Conservation (phyloP, 1,140 invertebrate species). For the Caenorhabditis elegans region DNA sequence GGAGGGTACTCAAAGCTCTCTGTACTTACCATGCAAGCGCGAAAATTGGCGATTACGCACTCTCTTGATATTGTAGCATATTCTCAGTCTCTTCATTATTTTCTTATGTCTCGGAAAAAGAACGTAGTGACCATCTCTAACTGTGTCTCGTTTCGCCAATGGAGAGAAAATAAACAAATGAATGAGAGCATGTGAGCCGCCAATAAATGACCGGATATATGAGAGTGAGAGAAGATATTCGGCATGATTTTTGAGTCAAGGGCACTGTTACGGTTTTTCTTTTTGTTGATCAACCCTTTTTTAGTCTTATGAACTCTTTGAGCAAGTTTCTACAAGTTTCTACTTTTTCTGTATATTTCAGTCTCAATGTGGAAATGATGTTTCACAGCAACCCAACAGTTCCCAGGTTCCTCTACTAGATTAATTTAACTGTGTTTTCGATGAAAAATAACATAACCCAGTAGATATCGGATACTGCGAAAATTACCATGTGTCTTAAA, state of each 20-base stretch:
- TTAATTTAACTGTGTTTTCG: no score
- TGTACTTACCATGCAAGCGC: background rate
- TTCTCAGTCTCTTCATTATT: background rate
- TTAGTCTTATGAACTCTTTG: background rate
- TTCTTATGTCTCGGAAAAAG: background rate
- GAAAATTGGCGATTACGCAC: slow-evolving; percentile 16
- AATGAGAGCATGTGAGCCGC: slow-evolving; percentile 21
- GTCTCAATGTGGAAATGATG: no score
- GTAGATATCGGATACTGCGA: no score
- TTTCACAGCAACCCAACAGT: background rate
- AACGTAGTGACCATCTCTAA: background rate
- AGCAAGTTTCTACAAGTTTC: background rate
- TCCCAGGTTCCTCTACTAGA: no score
- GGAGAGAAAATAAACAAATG: slow-evolving; percentile 10
- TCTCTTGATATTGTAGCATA: slow-evolving; percentile 16
- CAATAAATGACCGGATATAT: slow-evolving; percentile 30
- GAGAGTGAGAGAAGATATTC: background rate
- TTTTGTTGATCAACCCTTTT: background rate
- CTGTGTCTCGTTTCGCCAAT: slow-evolving; percentile 14
- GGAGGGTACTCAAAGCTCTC: background rate
- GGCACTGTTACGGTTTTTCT: slow-evolving; percentile 1
- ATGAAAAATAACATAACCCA: no score
- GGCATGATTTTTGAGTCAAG: background rate
- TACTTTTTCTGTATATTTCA: background rate
- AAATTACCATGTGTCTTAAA: no score